Evolutionary conservation across 2,797 vertebrate species (phyloP).

Genomic region (Lepidocolaptes lacrymiger): DNA sequence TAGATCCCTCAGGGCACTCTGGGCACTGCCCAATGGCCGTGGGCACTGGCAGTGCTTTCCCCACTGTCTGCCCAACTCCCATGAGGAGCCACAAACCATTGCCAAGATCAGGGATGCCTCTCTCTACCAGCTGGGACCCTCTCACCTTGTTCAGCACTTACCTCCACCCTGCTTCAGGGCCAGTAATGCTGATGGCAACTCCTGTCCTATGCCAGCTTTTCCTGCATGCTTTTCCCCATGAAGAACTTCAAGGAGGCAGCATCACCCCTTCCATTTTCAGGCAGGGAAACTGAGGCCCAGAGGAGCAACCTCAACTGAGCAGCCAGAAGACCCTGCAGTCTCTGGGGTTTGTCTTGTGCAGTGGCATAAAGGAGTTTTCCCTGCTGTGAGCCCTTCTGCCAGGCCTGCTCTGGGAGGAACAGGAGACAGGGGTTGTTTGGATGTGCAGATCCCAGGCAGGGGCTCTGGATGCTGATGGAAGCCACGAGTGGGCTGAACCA

Average conservation of each 20-base stretch:
- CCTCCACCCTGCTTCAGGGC: background rate
- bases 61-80: background rate
- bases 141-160: background rate
- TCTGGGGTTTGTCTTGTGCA: background rate
- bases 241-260: background rate
- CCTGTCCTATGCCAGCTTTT: background rate
- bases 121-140: background rate
- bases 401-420: background rate
- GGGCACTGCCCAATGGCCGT: fast-evolving
- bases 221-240: background rate
- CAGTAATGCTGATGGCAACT: background rate
- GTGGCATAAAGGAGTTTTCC: background rate
- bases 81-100: fast-evolving
- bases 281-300: background rate
- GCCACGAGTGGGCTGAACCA: fast-evolving
- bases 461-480: background rate
- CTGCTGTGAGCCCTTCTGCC: background rate
- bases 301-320: background rate
- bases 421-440: background rate
- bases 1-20: background rate
- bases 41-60: background rate
- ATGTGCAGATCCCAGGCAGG: background rate
- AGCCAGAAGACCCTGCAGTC: background rate
- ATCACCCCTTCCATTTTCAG: background rate
- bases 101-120: background rate